Conservation (phyloP, 2,797 vertebrate genomes). For the Malacoctenus gilli region DNA sequence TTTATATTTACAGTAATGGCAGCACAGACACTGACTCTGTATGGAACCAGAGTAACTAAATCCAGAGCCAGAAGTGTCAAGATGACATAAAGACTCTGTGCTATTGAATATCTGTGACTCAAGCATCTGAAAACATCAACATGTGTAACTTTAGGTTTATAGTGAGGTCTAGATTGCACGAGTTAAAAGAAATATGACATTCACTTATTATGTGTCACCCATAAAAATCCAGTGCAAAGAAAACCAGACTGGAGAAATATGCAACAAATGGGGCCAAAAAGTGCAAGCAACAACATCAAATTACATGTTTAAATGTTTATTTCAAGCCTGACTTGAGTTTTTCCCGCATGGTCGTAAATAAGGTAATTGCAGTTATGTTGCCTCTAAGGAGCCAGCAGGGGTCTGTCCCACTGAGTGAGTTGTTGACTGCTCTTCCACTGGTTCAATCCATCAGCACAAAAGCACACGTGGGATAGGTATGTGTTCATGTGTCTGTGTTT, state of each 20-base stretch:
- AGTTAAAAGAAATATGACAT: conserved; percentile 1
- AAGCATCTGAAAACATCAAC: no score
- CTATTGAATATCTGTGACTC: no score
- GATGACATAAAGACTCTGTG: no score
- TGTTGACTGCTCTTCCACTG: conserved; percentile 45
- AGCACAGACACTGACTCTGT: no score
- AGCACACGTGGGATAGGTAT: conserved; percentile 18
- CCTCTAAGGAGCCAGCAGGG: conserved; percentile 27
- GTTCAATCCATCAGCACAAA: conserved; percentile 24
- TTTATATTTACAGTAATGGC: no score
- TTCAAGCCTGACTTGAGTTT: conserved; percentile 28
- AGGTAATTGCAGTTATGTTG: conserved; percentile 29
- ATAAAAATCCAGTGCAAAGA: conserved; percentile 9
- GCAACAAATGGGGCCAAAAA: conserved; percentile 11
- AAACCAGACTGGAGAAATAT: conserved; percentile 1
- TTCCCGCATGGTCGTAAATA: conserved; percentile 40
- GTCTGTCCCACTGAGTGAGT: conserved; percentile 39
- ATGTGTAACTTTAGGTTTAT: no score
- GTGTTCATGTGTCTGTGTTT: conserved; percentile 1
- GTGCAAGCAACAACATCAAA: conserved; percentile 35
- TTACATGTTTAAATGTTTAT: conserved; percentile 28
- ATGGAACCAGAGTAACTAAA: no score
- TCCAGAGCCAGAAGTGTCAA: no score
- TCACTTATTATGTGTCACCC: background rate
- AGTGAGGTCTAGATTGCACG: no score